phyloP scores from a whole-genome alignment of 2,113 vertebrate species.

The Etia nguti region DNA sequence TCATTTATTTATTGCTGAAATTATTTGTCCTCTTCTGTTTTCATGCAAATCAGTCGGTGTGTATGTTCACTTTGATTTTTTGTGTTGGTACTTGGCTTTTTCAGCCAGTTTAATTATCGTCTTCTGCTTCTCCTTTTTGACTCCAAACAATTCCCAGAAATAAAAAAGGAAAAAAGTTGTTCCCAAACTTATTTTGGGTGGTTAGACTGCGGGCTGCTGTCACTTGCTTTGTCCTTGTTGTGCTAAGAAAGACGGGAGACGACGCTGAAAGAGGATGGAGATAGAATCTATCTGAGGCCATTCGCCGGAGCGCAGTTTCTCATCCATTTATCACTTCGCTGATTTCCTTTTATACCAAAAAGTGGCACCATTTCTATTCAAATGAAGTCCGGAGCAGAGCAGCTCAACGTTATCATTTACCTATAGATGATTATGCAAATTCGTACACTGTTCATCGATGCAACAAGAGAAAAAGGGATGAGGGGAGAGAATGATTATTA shows the following conservation, averaged over 20 bases:
- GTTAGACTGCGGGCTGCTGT: slow-evolving; percentile 41
- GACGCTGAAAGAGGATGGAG: background rate
- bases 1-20: slow-evolving; percentile 55
- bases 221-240: background rate
- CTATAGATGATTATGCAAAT: slow-evolving; percentile 60
- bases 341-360: slow-evolving; percentile 42
- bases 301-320: slow-evolving; percentile 17
- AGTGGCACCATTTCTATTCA: slow-evolving; percentile 59
- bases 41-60: slow-evolving; percentile 71
- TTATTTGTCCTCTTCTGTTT: slow-evolving; percentile 75
- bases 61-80: slow-evolving; percentile 80
- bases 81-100: slow-evolving; percentile 78
- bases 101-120: slow-evolving; percentile 62
- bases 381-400: slow-evolving; percentile 37
- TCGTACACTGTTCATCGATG: slow-evolving; percentile 35
- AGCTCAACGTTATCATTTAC: slow-evolving; percentile 42
- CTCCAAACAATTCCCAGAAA: slow-evolving; percentile 94
- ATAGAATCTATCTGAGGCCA: background rate
- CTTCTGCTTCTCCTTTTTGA: slow-evolving; percentile 78
- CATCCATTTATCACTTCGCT: slow-evolving; percentile 21
- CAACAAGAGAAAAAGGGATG: slow-evolving; percentile 20
- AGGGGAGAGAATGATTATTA: slow-evolving; percentile 12
- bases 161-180: slow-evolving; percentile 98
- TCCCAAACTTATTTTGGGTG: slow-evolving; percentile 78
- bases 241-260: background rate